Conservation (phyloP, 2,113 vertebrate genomes). For the Camarhynchus parvulus region DNA sequence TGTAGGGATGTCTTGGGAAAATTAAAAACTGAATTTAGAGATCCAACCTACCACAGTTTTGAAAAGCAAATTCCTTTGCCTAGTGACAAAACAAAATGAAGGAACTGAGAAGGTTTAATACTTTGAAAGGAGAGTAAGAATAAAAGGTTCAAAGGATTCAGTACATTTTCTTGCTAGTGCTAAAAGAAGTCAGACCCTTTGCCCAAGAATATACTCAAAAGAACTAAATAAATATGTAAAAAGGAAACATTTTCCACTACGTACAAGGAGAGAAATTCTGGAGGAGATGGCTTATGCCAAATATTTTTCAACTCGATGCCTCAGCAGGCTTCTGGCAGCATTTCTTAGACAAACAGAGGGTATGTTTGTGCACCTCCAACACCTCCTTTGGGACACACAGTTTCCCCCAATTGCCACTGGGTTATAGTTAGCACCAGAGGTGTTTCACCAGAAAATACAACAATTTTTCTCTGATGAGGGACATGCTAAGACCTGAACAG, state of each 20-base stretch:
- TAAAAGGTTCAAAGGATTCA: not conserved
- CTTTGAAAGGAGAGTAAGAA: not conserved
- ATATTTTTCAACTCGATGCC: constrained; percentile 68
- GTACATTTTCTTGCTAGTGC: not conserved
- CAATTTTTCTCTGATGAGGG: constrained; percentile 32
- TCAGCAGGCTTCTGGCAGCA: constrained; percentile 61
- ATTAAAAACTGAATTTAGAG: not conserved
- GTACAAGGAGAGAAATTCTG: constrained; percentile 57
- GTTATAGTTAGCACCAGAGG: constrained; percentile 36
- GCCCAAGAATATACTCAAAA: constrained; percentile 9
- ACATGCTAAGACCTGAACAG: constrained; percentile 12
- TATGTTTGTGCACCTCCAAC: constrained; percentile 50
- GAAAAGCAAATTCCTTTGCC: not conserved
- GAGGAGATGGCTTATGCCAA: constrained; percentile 44
- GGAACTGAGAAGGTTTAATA: not conserved
- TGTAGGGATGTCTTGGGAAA: not conserved
- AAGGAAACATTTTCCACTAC: constrained; percentile 66
- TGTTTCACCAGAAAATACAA: constrained; percentile 56
- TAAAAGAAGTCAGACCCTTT: not conserved
- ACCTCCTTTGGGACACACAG: constrained; percentile 45
- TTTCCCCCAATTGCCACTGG: constrained; percentile 30
- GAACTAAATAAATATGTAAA: constrained; percentile 56
- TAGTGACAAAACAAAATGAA: not conserved
- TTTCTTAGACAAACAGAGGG: constrained; percentile 56
- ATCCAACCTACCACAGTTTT: not conserved